Percentiles rank a stretch among this genome's conserved stretches.
Conservation (phyloP, 2,888 invertebrate species). For the Tenthredo amoena region DNA sequence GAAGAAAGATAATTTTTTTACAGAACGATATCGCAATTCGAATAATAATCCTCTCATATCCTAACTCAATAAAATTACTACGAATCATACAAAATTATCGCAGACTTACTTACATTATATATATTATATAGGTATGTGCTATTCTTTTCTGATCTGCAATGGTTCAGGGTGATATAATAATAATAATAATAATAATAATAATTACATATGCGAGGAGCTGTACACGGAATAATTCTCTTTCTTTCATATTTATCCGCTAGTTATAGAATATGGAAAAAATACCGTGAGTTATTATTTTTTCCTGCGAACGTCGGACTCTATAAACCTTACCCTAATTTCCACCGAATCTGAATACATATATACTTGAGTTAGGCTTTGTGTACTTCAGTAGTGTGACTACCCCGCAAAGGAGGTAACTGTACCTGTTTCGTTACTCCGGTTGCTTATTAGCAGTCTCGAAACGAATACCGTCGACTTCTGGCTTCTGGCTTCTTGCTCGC, state of each 20-base stretch:
- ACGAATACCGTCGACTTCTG: conserved; percentile 9
- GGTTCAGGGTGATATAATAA: background rate
- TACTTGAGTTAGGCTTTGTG: background rate
- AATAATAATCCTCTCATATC: background rate
- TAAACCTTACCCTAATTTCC: background rate
- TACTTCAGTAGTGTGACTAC: background rate
- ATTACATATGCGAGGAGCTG: background rate
- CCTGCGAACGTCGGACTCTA: no score
- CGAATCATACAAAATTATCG: background rate
- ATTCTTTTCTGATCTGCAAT: background rate
- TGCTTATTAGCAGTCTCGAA: conserved; percentile 40
- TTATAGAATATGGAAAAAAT: background rate
- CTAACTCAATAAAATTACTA: background rate
- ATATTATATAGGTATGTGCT: background rate
- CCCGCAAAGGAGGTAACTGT: conserved; percentile 26
- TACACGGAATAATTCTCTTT: background rate
- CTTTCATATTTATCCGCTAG: background rate
- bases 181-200: background rate
- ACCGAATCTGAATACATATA: background rate
- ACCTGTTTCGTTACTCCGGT: background rate
- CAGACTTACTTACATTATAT: background rate
- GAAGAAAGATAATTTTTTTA: background rate
- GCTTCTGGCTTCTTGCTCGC: background rate
- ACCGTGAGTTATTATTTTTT: background rate
- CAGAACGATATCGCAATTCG: background rate